Evolutionary conservation across 2,113 vertebrate genomes (phyloP).

Genomic region (Nibea coibor): DNA sequence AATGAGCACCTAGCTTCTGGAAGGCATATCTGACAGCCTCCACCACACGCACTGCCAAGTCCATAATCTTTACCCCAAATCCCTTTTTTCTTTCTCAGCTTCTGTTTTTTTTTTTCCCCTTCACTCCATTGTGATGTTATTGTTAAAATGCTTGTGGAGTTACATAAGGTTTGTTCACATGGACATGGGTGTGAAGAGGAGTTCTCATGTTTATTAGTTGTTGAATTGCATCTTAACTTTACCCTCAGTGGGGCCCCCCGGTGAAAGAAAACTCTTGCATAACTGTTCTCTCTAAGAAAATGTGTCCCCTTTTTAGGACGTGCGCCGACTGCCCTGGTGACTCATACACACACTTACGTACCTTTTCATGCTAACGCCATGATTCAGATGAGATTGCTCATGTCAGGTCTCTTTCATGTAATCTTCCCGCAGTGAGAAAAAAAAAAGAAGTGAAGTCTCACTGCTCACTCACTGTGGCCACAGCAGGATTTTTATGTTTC

Average conservation of each 20-base stretch:
- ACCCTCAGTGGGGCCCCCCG: slow-evolving; percentile 20
- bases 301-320: slow-evolving; percentile 9
- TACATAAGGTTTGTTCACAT: slow-evolving; percentile 42
- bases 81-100: slow-evolving; percentile 28
- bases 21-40: slow-evolving; percentile 75
- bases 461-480: not conserved
- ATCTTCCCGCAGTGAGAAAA: not conserved
- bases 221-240: slow-evolving; percentile 37
- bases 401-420: slow-evolving; percentile 21
- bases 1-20: slow-evolving; percentile 78
- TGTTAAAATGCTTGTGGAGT: slow-evolving; percentile 36
- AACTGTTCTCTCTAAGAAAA: slow-evolving; percentile 39
- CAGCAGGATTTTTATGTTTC: slow-evolving; percentile 36
- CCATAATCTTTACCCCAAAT: slow-evolving; percentile 72
- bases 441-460: not conserved
- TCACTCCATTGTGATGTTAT: slow-evolving; percentile 31
- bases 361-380: slow-evolving; percentile 24
- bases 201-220: slow-evolving; percentile 29
- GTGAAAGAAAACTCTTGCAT: slow-evolving; percentile 34
- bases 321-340: slow-evolving; percentile 28
- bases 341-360: not conserved
- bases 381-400: slow-evolving; percentile 27
- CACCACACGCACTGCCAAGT: slow-evolving; percentile 65
- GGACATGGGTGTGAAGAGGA: slow-evolving; percentile 14
- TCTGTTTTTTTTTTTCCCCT: slow-evolving; percentile 35